Conservation (phyloP, 37 sponge, comb jelly and placozoan genomes). For the Dysidea cf. avara region DNA sequence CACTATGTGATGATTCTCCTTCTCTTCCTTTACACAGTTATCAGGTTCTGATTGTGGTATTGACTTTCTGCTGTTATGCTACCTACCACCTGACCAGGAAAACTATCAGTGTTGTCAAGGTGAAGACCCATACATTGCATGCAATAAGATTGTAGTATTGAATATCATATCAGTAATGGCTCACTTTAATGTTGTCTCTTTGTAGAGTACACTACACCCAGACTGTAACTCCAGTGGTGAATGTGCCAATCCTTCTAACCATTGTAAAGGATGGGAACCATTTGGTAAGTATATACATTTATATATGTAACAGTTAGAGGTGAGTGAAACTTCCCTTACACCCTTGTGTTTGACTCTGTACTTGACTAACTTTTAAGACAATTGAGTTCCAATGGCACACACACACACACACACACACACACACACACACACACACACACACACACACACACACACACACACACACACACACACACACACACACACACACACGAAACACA, state of each 20-base stretch:
- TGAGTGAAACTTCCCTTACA: background rate
- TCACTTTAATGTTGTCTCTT: background rate
- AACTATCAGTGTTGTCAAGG: no score
- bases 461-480: no score
- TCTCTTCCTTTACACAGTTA: no score
- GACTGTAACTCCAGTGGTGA: background rate
- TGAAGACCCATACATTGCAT: no score
- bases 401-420: background rate
- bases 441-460: no score
- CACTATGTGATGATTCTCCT: no score
- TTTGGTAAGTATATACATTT: conserved; percentile 9
- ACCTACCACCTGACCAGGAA: no score
- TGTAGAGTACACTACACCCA: background rate
- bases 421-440: conserved; percentile 4
- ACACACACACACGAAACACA: no score
- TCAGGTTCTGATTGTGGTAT: no score
- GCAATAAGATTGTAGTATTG: no score
- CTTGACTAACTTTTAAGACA: background rate
- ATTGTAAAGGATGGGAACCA: conserved; percentile 28
- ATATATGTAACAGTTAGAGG: background rate
- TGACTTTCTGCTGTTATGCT: no score
- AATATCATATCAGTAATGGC: no score
- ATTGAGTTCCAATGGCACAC: background rate
- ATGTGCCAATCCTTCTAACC: background rate
- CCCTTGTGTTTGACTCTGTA: conserved; percentile 2